Conservation (phyloP, 1,140 invertebrate species). For the Drosophila pseudoananassae region DNA sequence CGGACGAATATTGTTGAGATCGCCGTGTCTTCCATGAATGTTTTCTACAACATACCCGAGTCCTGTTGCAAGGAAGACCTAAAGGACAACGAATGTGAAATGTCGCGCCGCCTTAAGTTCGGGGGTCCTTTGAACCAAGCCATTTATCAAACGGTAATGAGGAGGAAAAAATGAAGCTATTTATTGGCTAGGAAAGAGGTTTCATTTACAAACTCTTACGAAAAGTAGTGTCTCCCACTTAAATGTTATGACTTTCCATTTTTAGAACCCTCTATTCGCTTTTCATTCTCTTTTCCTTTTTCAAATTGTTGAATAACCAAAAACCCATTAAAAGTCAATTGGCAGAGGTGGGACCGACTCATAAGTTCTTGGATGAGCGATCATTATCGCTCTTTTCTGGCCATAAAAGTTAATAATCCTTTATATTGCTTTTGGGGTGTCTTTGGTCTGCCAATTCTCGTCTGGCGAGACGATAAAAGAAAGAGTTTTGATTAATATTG, state of each 20-base stretch:
- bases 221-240: background rate
- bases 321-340: slow-evolving; percentile 34
- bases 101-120: slow-evolving; percentile 84
- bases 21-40: slow-evolving; percentile 76
- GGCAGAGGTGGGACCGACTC: slow-evolving; percentile 39
- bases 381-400: slow-evolving; percentile 19
- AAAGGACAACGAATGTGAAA: slow-evolving; percentile 84
- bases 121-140: slow-evolving; percentile 84
- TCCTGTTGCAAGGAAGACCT: slow-evolving; percentile 86
- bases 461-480: slow-evolving; percentile 54
- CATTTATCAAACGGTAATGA: slow-evolving; percentile 86
- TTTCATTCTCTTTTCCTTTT: slow-evolving; percentile 7
- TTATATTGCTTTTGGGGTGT: slow-evolving; percentile 24
- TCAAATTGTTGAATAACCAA: slow-evolving; percentile 9
- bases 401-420: slow-evolving; percentile 68
- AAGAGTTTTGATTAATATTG: slow-evolving; percentile 68
- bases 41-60: slow-evolving; percentile 86
- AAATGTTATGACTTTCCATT: too few relatives aligned
- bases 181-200: background rate
- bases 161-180: background rate
- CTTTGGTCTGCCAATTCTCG: slow-evolving; percentile 1
- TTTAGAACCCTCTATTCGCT: background rate
- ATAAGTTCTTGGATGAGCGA: slow-evolving; percentile 26
- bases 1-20: slow-evolving; percentile 79
- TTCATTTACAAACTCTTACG: background rate